Conservation (phyloP, 1,140 invertebrate species). For the Parasteatoda tepidariorum region DNA sequence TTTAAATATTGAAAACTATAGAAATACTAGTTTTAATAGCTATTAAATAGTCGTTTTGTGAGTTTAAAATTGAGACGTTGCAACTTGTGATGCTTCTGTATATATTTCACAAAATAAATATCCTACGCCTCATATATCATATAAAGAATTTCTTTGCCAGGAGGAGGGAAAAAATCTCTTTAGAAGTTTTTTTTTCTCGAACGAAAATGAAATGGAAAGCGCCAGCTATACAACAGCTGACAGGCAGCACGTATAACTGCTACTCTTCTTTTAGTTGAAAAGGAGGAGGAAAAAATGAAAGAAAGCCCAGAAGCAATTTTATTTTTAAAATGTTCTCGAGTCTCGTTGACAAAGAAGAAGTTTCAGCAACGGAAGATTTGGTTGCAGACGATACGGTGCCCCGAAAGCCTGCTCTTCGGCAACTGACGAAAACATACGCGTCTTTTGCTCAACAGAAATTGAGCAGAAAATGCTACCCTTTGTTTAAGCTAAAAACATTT, state of each 20-base stretch:
- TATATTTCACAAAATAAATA: not conserved
- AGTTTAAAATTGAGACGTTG: too few species aligned
- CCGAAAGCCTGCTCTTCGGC: not conserved
- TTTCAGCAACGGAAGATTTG: constrained; percentile 15
- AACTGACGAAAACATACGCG: constrained; percentile 30
- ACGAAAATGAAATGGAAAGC: not conserved
- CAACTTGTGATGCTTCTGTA: not conserved
- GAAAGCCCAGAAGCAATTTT: constrained; percentile 12
- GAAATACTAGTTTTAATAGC: too few species aligned
- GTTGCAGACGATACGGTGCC: constrained; percentile 1
- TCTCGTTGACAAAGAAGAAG: constrained; percentile 37
- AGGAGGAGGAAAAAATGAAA: constrained; percentile 1
- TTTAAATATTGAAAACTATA: too few species aligned
- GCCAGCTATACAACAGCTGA: constrained; percentile 30
- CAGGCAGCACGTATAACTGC: constrained; percentile 12
- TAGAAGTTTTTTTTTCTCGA: not conserved
- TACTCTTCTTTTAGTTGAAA: not conserved
- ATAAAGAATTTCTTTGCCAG: not conserved
- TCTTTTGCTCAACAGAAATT: not conserved
- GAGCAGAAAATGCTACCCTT: not conserved
- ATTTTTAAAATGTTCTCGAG: constrained; percentile 38
- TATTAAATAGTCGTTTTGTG: too few species aligned
- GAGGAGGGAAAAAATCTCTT: too few species aligned
- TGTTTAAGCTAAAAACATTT: not conserved
- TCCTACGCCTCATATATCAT: not conserved